These are phyloP conservation scores for Idaea dimidiata DNA, from an alignment of 2,888 invertebrate species.

Conservation along the genomic window DNA sequence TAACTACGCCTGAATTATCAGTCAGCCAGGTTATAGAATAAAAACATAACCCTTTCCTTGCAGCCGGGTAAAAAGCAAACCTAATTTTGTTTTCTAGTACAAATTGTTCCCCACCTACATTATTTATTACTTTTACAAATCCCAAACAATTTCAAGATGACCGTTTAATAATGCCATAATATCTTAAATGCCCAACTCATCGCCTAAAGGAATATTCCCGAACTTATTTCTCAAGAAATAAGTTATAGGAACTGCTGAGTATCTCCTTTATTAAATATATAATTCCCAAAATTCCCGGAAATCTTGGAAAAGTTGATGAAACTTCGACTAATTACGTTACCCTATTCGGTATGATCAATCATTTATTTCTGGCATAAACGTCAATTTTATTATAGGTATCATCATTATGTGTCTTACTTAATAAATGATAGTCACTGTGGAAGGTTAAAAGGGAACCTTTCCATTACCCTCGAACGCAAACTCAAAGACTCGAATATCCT, in stretches of 20 bases:
- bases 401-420: slow-evolving; percentile 38
- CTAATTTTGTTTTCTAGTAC: neutral
- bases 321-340: slow-evolving; percentile 3
- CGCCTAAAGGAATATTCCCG: neutral
- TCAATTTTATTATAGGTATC: slow-evolving; percentile 20
- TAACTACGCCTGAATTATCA: too few species aligned
- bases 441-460: neutral
- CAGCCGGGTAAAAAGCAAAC: neutral
- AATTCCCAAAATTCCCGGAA: neutral
- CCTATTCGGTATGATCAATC: slow-evolving; percentile 23
- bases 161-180: neutral
- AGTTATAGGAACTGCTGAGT: neutral
- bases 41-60: too few species aligned
- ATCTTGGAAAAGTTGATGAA: neutral
- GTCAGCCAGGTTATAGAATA: too few species aligned
- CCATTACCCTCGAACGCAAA: too few species aligned
- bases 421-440: slow-evolving; percentile 8
- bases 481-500: too few species aligned
- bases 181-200: neutral
- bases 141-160: neutral
- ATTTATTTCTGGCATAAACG: slow-evolving; percentile 21
- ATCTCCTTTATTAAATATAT: neutral
- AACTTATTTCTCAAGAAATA: neutral
- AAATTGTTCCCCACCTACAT: neutral
- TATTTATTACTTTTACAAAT: neutral